Evolutionary conservation across 30 jellyfish, hydroid and myxozoan species (phyloP).

Genomic region (Calvadosia cruxmelitensis): DNA sequence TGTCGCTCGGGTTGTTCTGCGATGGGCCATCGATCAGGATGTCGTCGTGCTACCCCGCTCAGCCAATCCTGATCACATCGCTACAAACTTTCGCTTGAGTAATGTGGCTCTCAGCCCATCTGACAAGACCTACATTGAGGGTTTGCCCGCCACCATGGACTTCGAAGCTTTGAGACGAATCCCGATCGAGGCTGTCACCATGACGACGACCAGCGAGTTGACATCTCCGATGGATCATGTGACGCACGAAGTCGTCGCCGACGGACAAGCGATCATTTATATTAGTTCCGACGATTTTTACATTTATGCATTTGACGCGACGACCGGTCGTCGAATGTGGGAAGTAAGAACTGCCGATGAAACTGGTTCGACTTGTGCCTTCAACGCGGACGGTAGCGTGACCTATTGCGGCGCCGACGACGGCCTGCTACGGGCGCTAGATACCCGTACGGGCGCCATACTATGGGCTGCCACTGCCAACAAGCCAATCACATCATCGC

Average conservation of each 20-base stretch:
- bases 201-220: not conserved
- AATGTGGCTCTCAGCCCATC: conserved; percentile 10
- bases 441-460: conserved; percentile 34
- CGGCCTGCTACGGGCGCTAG: conserved; percentile 48
- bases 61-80: conserved; percentile 41
- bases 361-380: conserved; percentile 75
- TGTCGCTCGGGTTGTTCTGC: conserved; percentile 50
- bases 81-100: conserved; percentile 29
- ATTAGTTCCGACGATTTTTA: conserved; percentile 73
- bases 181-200: not conserved
- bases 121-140: conserved; percentile 17
- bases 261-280: conserved; percentile 32
- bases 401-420: conserved; percentile 90
- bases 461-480: conserved; percentile 54
- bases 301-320: conserved; percentile 70
- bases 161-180: conserved; percentile 2
- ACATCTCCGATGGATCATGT: conserved; percentile 12
- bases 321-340: conserved; percentile 57
- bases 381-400: conserved; percentile 22
- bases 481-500: conserved; percentile 52
- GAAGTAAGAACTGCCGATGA: conserved; percentile 65
- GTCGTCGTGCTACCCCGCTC: conserved; percentile 51
- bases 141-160: conserved; percentile 13
- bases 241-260: conserved; percentile 21
- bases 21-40: conserved; percentile 58